Evolutionary conservation across 1,140 invertebrate species (phyloP).

Genomic region (Ceratina japonica): DNA sequence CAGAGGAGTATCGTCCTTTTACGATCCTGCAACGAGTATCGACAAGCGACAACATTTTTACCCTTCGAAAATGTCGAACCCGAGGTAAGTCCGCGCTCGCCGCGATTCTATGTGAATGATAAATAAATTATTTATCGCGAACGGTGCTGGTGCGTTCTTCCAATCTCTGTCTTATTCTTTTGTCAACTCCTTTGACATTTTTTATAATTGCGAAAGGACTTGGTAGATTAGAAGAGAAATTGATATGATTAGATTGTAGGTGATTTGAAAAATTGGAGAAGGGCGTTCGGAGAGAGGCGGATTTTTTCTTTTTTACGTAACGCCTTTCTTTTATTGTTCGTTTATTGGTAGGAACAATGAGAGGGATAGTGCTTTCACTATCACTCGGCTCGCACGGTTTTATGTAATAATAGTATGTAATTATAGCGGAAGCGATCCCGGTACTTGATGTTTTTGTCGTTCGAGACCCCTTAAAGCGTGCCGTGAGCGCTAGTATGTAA

Average conservation of each 20-base stretch:
- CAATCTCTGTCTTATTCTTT: no score
- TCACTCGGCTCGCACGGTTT: constrained; percentile 20
- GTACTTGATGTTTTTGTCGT: not conserved
- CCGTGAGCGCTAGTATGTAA: not conserved
- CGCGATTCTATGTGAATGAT: no score
- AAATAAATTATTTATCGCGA: no score
- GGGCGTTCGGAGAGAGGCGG: not conserved
- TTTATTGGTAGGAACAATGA: constrained; percentile 22
- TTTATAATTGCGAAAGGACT: no score
- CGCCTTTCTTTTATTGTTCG: constrained; percentile 28
- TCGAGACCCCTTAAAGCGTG: not conserved
- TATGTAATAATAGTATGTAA: constrained; percentile 34
- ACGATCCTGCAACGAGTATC: constrained; percentile 54
- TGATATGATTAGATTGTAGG: not conserved
- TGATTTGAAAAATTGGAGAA: not conserved
- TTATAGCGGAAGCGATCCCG: constrained; percentile 17
- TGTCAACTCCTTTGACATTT: no score
- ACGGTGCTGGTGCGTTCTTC: no score
- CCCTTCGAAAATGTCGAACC: constrained; percentile 30
- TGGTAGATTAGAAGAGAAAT: not conserved
- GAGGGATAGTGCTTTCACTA: constrained; percentile 26
- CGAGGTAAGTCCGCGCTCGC: not conserved
- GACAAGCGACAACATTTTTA: not conserved
- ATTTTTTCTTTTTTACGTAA: constrained; percentile 7
- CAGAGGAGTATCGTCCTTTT: constrained; percentile 41